Evolutionary conservation across 2,888 invertebrate genomes (phyloP).

Genomic region (Microctonus aethiopoides): DNA sequence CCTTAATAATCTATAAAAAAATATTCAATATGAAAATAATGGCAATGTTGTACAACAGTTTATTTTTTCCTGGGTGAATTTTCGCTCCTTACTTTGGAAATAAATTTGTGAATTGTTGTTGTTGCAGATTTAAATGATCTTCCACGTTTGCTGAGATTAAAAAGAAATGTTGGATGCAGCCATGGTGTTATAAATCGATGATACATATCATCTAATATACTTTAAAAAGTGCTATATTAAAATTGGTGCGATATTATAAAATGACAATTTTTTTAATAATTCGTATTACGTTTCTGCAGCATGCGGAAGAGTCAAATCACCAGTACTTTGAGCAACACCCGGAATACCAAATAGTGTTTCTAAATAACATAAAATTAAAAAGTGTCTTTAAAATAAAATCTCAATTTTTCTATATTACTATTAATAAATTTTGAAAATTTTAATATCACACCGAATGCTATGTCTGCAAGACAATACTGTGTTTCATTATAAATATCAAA

Average conservation of each 20-base stretch:
- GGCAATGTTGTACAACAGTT: background rate
- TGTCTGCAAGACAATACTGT: background rate
- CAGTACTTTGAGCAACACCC: too few relatives aligned
- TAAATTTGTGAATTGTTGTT: background rate
- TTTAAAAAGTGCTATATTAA: background rate
- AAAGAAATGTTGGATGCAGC: conserved; percentile 1
- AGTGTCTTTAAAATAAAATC: too few relatives aligned
- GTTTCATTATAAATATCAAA: conserved; percentile 10
- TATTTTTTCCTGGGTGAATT: too few relatives aligned
- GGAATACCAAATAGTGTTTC: too few relatives aligned
- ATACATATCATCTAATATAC: background rate
- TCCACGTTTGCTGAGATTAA: conserved; percentile 9
- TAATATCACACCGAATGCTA: conserved; percentile 7
- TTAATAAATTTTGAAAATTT: too few relatives aligned
- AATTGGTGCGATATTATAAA: too few relatives aligned
- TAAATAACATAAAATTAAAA: too few relatives aligned
- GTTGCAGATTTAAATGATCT: background rate
- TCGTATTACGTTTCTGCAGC: too few relatives aligned
- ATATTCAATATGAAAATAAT: background rate
- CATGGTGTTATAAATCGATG: background rate
- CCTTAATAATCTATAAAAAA: background rate
- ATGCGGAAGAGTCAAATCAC: too few relatives aligned
- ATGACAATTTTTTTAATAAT: too few relatives aligned
- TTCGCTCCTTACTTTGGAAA: background rate
- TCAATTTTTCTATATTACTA: too few relatives aligned